These are phyloP conservation scores for Ictalurus furcatus DNA, from an alignment of 2,113 vertebrate species.

Conservation along the genomic window DNA sequence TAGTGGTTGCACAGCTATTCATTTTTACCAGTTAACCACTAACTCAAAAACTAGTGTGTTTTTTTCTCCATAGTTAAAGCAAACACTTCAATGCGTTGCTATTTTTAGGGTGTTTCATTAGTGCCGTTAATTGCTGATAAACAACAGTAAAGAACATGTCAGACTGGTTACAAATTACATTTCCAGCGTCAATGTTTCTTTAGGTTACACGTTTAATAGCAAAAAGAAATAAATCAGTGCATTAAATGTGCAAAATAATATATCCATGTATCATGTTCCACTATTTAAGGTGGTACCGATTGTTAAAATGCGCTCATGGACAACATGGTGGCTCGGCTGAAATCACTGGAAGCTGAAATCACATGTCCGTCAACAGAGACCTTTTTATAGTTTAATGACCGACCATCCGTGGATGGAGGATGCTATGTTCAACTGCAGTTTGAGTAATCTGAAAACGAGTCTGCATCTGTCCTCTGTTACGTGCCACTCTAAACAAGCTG, in stretches of 20 bases:
- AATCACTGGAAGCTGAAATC: background rate
- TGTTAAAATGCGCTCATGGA: background rate
- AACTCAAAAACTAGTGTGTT: background rate
- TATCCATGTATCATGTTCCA: background rate
- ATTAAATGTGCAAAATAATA: background rate
- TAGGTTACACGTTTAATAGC: background rate
- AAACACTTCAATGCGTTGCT: background rate
- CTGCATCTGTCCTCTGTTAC: background rate
- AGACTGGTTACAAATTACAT: background rate
- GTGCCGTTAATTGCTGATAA: background rate
- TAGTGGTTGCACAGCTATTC: background rate
- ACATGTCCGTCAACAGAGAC: background rate
- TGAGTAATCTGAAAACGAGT: background rate
- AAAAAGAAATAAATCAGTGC: background rate
- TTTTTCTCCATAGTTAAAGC: background rate
- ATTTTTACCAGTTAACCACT: background rate
- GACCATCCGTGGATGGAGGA: background rate
- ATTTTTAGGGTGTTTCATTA: background rate
- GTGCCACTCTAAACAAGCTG: background rate
- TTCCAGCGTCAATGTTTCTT: background rate
- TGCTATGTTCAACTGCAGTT: background rate
- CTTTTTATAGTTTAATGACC: background rate
- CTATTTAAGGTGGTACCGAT: background rate
- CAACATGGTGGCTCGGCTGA: background rate
- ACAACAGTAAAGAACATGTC: background rate